A percentile compares a stretch with the other conserved stretches of the same genome.
Conservation (phyloP, 2,797 vertebrate species). For the Oryzias sinensis region DNA sequence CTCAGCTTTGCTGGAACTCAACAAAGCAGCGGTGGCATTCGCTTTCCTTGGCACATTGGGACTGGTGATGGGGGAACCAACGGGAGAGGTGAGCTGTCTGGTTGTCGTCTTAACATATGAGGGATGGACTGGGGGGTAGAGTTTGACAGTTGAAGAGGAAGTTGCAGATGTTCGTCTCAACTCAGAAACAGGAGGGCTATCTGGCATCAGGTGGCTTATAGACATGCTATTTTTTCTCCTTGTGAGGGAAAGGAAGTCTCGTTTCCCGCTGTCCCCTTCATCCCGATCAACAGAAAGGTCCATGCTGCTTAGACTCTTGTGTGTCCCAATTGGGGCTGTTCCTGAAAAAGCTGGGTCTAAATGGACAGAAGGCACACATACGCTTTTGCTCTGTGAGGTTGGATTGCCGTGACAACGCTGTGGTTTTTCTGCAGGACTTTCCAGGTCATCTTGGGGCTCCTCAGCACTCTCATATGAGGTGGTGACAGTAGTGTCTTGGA, state of each 20-base stretch:
- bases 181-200: constrained; percentile 57
- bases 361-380: constrained; percentile 30
- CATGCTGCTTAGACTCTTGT: constrained; percentile 69
- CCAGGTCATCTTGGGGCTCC: constrained; percentile 68
- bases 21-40: constrained; percentile 35
- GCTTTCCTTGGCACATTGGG: constrained; percentile 78
- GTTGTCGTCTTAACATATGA: constrained; percentile 96
- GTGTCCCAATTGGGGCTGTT: constrained; percentile 29
- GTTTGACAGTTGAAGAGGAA: constrained; percentile 75
- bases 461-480: constrained; percentile 76
- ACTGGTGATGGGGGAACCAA: constrained; percentile 84
- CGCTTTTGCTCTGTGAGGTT: constrained; percentile 1
- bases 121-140: constrained; percentile 85
- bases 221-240: constrained; percentile 70
- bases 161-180: constrained; percentile 50
- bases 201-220: constrained; percentile 62
- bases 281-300: constrained; percentile 62
- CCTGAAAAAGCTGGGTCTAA: constrained; percentile 27
- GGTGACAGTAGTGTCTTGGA: constrained; percentile 71
- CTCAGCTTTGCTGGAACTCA: constrained; percentile 48
- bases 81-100: constrained; percentile 88
- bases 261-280: constrained; percentile 39
- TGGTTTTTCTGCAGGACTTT: constrained; percentile 31
- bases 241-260: constrained; percentile 54
- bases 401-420: constrained; percentile 9